Base-by-base conservation (phyloP, 2,113 vertebrate species). In the Varanus salvator region DNA sequence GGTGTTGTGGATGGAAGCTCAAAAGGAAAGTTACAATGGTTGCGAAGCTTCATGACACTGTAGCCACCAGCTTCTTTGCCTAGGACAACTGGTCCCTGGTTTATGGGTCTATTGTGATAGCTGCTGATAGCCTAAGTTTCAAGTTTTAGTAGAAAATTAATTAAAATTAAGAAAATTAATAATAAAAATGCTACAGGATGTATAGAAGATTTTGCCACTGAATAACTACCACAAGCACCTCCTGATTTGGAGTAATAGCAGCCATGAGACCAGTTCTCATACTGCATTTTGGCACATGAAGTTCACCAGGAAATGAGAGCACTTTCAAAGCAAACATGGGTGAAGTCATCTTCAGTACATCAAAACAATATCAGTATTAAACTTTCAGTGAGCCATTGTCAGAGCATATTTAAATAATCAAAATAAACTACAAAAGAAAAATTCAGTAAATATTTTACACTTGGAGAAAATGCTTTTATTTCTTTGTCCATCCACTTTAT, bases 381-480 rank as follows among this genome's bases (percentile, higher is more conserved):
- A 17, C 19, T 11, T 44, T 89, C 38, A 52, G 21, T 66, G 14
- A 78, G 64, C 2, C 60, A 50, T 68, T 19, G 77, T 68, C 50
- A 77, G 19, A 80, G 64, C 50, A 57, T 60, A 90, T 90, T 80
- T 72, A 90, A 85, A 80, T 80, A 21, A 90, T 31, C 4, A 38
- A 52, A 54, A 48, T 57, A 57, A 57, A 80, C 85, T 14, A n/a
- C 29, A 81, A 34, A 38, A 54, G 23, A 44, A 69, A 85, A 31
- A 64, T 75, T 34, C 29, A 60, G 14, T 3, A 31, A 50, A 27
- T 27, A 27, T 83, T 84, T 57, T 83, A 23, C 38, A 68, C 31
- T 38, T 66, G 86, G 52, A 85, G 84, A 94, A 93, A 91, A 93
- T 90, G 85, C 34, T 90, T 93, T 93, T 52, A 44, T 75, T 69